A percentile compares a stretch with the other conserved stretches of the same genome.
phyloP scores from a whole-genome alignment of 2,888 invertebrate species.

The Andrena dorsata region DNA sequence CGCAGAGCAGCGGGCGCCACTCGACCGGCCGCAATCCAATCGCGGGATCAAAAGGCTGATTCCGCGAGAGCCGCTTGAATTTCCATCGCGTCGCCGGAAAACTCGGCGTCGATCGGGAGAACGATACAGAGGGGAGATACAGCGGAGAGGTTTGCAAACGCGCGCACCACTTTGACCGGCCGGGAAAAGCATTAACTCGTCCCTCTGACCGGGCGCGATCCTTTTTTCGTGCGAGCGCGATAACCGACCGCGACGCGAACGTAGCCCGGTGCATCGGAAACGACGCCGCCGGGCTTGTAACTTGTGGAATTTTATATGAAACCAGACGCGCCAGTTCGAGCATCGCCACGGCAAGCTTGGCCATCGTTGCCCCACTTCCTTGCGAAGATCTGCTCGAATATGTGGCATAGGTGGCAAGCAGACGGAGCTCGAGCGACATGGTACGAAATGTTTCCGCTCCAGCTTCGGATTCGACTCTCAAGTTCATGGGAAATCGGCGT shows the following conservation, averaged over 20 bases:
- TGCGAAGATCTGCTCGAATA: background rate
- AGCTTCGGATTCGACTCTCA: no score
- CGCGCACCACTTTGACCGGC: slow-evolving; percentile 22
- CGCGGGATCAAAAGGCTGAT: slow-evolving; percentile 45
- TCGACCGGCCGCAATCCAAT: slow-evolving; percentile 43
- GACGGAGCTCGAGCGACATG: background rate
- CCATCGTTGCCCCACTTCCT: background rate
- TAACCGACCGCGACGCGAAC: slow-evolving; percentile 23
- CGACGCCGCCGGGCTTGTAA: slow-evolving; percentile 7
- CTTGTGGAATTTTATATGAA: slow-evolving; percentile 49
- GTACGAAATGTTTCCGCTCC: no score
- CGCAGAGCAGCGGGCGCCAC: background rate
- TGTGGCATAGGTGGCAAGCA: background rate
- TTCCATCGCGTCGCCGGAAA: slow-evolving; percentile 9
- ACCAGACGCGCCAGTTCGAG: slow-evolving; percentile 31
- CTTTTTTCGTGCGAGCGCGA: background rate
- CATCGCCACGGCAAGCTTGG: slow-evolving; percentile 18
- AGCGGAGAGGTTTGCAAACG: no score
- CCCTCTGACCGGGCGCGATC: slow-evolving; percentile 6
- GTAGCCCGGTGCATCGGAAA: slow-evolving; percentile 23
- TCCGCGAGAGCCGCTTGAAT: slow-evolving; percentile 40
- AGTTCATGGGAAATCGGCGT: background rate
- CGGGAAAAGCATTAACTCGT: slow-evolving; percentile 40
- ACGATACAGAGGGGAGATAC: background rate
- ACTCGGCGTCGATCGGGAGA: slow-evolving; percentile 3